These are phyloP conservation scores for Mastacembelus armatus DNA, from an alignment of 2,797 vertebrate species.

Conservation along the genomic window DNA sequence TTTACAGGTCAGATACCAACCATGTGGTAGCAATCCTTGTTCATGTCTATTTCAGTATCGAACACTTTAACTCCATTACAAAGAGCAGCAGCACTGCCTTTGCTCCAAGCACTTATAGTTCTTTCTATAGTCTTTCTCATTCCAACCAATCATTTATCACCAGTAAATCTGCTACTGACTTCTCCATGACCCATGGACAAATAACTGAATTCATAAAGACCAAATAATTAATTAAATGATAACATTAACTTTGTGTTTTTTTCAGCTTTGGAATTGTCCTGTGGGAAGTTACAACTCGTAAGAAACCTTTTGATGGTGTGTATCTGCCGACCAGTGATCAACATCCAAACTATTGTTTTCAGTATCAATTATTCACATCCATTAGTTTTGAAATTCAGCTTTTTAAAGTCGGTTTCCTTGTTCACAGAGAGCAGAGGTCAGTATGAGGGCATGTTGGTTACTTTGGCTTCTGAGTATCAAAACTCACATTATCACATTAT, in stretches of 20 bases:
- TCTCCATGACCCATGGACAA: not conserved
- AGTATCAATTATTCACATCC: not conserved
- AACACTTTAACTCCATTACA: not conserved
- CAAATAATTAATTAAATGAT: not conserved
- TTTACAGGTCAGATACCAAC: slow-evolving; percentile 87
- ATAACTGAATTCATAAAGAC: not conserved
- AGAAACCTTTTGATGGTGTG: slow-evolving; percentile 87
- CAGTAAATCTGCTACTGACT: too few species aligned
- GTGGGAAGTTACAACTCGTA: slow-evolving; percentile 88
- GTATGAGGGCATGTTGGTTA: not conserved
- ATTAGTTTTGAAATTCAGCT: too few species aligned
- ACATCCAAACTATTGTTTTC: not conserved
- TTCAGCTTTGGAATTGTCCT: slow-evolving; percentile 91
- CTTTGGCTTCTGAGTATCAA: too few species aligned
- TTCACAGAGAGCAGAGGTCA: not conserved
- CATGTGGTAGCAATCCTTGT: too few species aligned
- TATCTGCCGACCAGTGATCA: not conserved
- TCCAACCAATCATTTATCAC: too few species aligned
- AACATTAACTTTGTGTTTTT: slow-evolving; percentile 23
- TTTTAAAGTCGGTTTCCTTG: too few species aligned
- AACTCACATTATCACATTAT: too few species aligned
- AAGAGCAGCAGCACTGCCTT: too few species aligned
- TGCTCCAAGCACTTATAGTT: too few species aligned
- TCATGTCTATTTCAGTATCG: too few species aligned
- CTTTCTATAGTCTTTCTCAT: too few species aligned